A percentile compares a stretch with the other conserved stretches of the same genome.
These are phyloP conservation scores for Eupleurogrammus muticus DNA, from an alignment of 2,797 vertebrate genomes.

Conservation along the genomic window DNA sequence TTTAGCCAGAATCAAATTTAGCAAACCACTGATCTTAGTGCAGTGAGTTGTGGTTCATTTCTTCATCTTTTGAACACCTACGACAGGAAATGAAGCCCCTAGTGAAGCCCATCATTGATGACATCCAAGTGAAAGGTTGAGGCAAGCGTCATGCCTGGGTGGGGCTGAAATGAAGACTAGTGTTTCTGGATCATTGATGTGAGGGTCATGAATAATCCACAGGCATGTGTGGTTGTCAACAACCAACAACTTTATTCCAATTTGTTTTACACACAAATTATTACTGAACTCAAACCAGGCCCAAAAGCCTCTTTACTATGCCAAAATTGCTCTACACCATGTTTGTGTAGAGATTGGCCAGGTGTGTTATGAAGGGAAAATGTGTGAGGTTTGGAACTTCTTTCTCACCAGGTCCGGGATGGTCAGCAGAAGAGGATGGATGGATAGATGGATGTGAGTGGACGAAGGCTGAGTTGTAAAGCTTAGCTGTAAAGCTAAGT, in stretches of 20 bases:
- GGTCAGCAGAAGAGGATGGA: too few species aligned
- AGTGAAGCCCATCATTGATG: constrained; percentile 17
- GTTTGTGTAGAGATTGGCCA: neutral
- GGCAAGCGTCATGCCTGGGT: constrained; percentile 45
- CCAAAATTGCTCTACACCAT: neutral
- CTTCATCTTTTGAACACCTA: constrained; percentile 11
- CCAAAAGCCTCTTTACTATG: neutral
- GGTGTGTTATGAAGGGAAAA: neutral
- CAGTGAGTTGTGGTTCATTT: neutral
- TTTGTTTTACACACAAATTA: neutral
- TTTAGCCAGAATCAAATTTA: constrained; percentile 9
- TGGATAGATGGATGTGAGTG: too few species aligned
- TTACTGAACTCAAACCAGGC: neutral
- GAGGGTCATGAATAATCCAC: constrained; percentile 66
- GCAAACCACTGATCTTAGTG: neutral
- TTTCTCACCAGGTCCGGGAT: neutral
- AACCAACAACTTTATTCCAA: neutral
- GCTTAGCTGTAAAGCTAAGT: too few species aligned
- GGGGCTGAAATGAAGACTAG: constrained; percentile 17
- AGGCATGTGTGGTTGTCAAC: constrained; percentile 24
- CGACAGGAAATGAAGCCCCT: constrained; percentile 11
- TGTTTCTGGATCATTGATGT: constrained; percentile 25
- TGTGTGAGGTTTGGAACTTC: neutral
- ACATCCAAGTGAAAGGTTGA: constrained; percentile 34
- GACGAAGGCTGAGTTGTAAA: too few species aligned